Evolutionary conservation across 1,140 invertebrate species (phyloP).

Genomic region (Onthophagus taurus): DNA sequence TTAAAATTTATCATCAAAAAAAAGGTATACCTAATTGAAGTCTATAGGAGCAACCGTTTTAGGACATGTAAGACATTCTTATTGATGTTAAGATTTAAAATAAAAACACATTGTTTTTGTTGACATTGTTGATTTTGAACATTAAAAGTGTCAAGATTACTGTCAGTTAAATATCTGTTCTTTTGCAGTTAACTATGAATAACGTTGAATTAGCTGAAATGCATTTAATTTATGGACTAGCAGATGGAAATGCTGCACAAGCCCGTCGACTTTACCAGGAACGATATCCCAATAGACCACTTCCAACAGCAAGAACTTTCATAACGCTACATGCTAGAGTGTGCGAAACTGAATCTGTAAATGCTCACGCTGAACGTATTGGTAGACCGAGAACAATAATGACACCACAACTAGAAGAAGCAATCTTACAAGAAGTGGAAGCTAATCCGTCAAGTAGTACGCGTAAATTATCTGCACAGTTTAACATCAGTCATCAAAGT

Average conservation of each 20-base stretch:
- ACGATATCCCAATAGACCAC: conserved; percentile 12
- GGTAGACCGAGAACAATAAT: conserved; percentile 11
- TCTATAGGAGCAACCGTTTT: too few relatives aligned
- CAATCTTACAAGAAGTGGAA: conserved; percentile 15
- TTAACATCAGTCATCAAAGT: conserved; percentile 13
- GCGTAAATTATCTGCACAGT: conserved; percentile 13
- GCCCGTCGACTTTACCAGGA: conserved; percentile 14
- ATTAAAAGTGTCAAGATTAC: too few relatives aligned
- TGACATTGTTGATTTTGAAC: too few relatives aligned
- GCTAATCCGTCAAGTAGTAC: conserved; percentile 15
- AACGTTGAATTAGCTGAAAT: conserved; percentile 15
- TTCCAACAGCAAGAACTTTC: conserved; percentile 10
- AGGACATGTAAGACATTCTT: too few relatives aligned
- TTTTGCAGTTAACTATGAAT: too few relatives aligned
- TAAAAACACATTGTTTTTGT: too few relatives aligned
- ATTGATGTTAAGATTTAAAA: too few relatives aligned
- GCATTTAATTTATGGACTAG: conserved; percentile 12
- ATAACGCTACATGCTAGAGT: conserved; percentile 12
- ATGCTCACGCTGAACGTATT: too few relatives aligned
- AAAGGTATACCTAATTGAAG: too few relatives aligned
- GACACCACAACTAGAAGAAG: conserved; percentile 17
- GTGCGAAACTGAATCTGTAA: conserved; percentile 16
- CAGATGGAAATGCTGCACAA: conserved; percentile 15
- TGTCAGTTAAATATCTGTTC: too few relatives aligned
- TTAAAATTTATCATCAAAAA: too few relatives aligned